A percentile compares a stretch with the other conserved stretches of the same genome.
These are phyloP conservation scores for Nothocercus julius DNA, from an alignment of 2,113 vertebrate species.

Conservation along the genomic window DNA sequence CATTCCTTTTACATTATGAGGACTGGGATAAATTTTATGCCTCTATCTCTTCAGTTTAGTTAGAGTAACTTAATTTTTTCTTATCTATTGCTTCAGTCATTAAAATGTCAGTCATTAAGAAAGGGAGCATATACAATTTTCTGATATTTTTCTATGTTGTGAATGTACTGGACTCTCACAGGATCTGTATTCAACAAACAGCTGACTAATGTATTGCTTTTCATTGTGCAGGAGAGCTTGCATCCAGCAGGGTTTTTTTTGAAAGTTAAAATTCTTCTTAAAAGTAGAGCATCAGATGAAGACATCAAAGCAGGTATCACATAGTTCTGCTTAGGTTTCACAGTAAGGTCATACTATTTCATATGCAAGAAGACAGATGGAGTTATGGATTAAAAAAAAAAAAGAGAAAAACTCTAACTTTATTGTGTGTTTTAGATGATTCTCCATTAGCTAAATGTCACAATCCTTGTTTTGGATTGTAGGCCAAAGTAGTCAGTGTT, in stretches of 20 bases:
- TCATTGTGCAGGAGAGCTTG: slow-evolving; percentile 79
- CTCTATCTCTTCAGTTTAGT: neutral
- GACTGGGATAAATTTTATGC: neutral
- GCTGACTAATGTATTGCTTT: slow-evolving; percentile 54
- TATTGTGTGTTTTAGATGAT: neutral
- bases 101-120: neutral
- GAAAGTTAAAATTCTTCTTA: slow-evolving; percentile 88
- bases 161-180: neutral
- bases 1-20: neutral
- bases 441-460: neutral
- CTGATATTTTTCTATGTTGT: neutral
- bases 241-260: slow-evolving; percentile 85
- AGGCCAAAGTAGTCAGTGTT: neutral
- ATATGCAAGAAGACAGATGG: neutral
- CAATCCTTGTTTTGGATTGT: neutral
- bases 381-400: neutral
- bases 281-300: slow-evolving; percentile 76
- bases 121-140: neutral
- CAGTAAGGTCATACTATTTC: neutral
- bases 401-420: neutral
- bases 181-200: neutral
- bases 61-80: neutral
- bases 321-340: neutral
- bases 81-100: neutral
- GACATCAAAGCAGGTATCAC: slow-evolving; percentile 81